A percentile compares a stretch with the other conserved stretches of the same genome.
Conservation (phyloP, 2,113 vertebrate species). For the Herpailurus yagouaroundi region DNA sequence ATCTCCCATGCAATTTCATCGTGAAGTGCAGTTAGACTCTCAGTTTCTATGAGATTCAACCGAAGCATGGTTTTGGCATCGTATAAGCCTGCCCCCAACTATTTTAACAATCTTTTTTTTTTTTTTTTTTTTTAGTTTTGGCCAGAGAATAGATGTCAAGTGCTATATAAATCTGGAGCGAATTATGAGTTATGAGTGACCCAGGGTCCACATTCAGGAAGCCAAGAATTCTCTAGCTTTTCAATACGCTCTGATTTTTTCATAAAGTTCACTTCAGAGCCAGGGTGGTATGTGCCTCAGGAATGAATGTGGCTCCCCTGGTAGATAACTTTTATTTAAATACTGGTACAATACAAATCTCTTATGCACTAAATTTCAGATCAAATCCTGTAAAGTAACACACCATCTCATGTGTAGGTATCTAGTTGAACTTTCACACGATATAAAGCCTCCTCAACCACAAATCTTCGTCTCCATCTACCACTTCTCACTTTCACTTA, state of each 20-base stretch:
- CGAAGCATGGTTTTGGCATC: not conserved
- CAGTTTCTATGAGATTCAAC: not conserved
- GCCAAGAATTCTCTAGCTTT: not conserved
- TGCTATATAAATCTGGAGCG: not conserved
- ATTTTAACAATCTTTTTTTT: not conserved
- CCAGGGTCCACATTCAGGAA: not conserved
- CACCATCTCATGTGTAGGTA: not conserved
- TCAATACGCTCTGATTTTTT: not conserved
- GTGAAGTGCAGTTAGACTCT: not conserved
- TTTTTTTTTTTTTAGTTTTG: not conserved
- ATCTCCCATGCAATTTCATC: not conserved
- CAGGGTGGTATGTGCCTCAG: not conserved
- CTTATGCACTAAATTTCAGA: not conserved
- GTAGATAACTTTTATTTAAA: not conserved
- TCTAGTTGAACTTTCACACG: not conserved
- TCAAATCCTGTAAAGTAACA: not conserved
- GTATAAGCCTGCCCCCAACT: not conserved
- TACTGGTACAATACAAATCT: not conserved
- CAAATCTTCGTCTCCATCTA: not conserved
- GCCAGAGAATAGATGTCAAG: constrained; percentile 33
- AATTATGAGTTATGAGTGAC: not conserved
- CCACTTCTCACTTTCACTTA: not conserved
- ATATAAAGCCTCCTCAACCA: not conserved
- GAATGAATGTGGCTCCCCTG: not conserved
- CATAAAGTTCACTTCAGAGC: not conserved